These are phyloP conservation scores for Hypocryptadius cinnamomeus DNA, from an alignment of 2,113 vertebrate genomes.

Conservation along the genomic window DNA sequence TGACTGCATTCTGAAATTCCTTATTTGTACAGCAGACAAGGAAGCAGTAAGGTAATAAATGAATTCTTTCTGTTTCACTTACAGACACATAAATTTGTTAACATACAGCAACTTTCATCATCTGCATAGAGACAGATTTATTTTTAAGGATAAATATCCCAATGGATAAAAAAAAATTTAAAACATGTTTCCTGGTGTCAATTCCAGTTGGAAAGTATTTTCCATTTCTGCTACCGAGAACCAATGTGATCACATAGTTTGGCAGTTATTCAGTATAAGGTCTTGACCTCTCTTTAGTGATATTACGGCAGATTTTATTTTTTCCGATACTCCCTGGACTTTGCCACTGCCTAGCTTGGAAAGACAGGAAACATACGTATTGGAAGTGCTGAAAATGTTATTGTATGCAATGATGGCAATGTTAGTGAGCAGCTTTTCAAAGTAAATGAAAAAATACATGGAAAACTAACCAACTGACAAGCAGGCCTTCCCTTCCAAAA, in stretches of 20 bases:
- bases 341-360: background rate
- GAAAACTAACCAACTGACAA: background rate
- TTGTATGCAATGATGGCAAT: background rate
- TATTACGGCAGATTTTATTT: background rate
- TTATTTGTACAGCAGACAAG: background rate
- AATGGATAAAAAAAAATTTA: background rate
- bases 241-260: background rate
- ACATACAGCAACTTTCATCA: background rate
- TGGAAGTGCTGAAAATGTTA: background rate
- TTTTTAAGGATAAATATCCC: background rate
- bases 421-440: background rate
- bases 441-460: background rate
- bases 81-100: background rate
- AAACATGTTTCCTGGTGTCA: conserved; percentile 42
- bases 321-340: background rate
- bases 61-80: background rate
- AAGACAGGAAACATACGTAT: background rate
- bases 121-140: background rate
- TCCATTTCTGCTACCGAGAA: background rate
- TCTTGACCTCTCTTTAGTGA: background rate
- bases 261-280: background rate
- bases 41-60: background rate
- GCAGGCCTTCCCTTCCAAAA: background rate
- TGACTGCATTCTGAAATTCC: background rate
- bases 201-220: background rate